Base-by-base conservation (phyloP, 1,140 invertebrate species). In the Diabrotica virgifera region DNA sequence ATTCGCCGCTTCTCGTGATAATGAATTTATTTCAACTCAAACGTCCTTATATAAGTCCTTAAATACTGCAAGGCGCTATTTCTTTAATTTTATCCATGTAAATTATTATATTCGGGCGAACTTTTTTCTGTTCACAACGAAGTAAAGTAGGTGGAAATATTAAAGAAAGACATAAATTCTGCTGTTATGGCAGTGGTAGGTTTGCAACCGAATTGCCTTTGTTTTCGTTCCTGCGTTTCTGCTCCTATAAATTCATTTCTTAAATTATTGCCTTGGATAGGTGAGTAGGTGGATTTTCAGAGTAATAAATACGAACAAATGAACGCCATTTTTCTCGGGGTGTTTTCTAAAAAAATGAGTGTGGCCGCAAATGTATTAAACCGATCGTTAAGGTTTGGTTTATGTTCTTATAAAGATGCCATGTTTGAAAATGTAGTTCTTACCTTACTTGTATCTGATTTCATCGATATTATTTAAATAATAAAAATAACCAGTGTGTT, bases 191-290 rank as follows among this genome's bases (percentile, higher is more conserved):
- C 58, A 59, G 37, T 12, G 37, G 58, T 59, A 38, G 58, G 58
- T 59, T 59, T 50, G 58, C 58, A 59, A 59, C 58, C 50, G 58
- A 40, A 59, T 59, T 51, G 58, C 46, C 14, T 59, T 59, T 59
- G 58, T 59, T 59, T 59, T 35, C 58, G 38, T 24, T 24, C 24
- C 24, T 24, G 24, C n/a, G 40, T 59, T 36, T 13, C 36, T 59
- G 11, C 38, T 40, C 50, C 58, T 59, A 59, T 59, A 59, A 59
- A 59, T 59, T 50, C 37, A 59, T 59, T 59, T 59, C 58, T 59
- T 59, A 40, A 59, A 59, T 59, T 59, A 59, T 59, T 10, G 58
- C 36, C 12, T 36, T 36, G n/a, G 36, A 36, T 36, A 57, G 55
- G 55, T 57, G 55, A 57, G 55, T 57, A 57, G 55, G 55, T 36